Evolutionary conservation across 2,113 vertebrate genomes (phyloP).

Genomic region (Cettia cetti): DNA sequence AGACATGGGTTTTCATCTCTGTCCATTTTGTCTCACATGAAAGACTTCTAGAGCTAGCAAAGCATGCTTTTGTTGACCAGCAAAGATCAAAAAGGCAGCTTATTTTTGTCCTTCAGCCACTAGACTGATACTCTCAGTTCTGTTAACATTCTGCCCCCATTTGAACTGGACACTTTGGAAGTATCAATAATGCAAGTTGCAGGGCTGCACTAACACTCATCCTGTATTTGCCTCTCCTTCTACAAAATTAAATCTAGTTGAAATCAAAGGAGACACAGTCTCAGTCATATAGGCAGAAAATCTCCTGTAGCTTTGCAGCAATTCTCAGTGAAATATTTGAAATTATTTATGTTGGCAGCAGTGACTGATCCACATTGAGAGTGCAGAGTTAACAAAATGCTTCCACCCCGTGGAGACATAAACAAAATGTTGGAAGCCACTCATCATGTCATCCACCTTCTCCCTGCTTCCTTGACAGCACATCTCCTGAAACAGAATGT

Average conservation of each 20-base stretch:
- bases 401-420: constrained; percentile 20
- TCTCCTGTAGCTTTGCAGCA: constrained; percentile 30
- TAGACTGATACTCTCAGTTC: constrained; percentile 49
- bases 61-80: constrained; percentile 62
- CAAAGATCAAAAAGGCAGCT: constrained; percentile 63
- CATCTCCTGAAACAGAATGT: constrained; percentile 31
- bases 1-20: constrained; percentile 39
- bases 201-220: constrained; percentile 50
- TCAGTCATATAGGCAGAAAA: constrained; percentile 29
- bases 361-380: constrained; percentile 42
- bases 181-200: constrained; percentile 67
- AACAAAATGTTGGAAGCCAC: constrained; percentile 55
- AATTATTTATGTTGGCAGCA: constrained; percentile 60
- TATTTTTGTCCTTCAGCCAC: constrained; percentile 63
- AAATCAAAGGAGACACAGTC: constrained; percentile 51
- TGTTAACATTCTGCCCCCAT: constrained; percentile 60
- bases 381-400: constrained; percentile 51
- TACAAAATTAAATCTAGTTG: constrained; percentile 52
- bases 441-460: constrained; percentile 26
- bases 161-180: constrained; percentile 60
- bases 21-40: constrained; percentile 58
- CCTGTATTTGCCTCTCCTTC: constrained; percentile 25
- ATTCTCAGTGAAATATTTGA: constrained; percentile 50
- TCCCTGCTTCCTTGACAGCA: not conserved
- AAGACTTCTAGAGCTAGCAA: constrained; percentile 52